phyloP scores from a whole-genome alignment of 2,113 vertebrate species.

The Rhineura floridana region DNA sequence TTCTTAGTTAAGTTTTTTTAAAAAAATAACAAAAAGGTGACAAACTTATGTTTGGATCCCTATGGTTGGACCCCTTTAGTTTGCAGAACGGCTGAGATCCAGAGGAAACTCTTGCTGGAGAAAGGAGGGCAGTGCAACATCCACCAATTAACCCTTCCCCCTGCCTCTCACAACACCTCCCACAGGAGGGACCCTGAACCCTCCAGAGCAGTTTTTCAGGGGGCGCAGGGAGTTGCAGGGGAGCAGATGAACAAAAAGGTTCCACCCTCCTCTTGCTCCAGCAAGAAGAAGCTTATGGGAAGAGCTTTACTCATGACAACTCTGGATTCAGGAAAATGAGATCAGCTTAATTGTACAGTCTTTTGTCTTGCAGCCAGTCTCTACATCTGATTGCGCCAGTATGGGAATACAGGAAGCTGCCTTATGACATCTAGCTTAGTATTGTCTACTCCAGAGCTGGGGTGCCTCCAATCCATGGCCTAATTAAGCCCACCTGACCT shows the following conservation, averaged over 20 bases:
- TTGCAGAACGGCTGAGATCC: not conserved
- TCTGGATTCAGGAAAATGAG: not conserved
- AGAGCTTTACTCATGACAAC: not conserved
- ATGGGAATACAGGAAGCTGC: no score
- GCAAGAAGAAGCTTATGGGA: not conserved
- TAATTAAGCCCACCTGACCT: no score
- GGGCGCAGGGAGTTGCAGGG: not conserved
- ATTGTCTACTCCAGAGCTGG: no score
- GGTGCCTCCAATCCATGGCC: no score
- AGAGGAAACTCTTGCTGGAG: not conserved
- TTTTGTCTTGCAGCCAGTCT: not conserved
- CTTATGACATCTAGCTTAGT: no score
- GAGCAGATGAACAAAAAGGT: not conserved
- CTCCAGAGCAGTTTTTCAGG: no score
- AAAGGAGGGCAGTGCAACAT: not conserved
- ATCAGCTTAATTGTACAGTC: not conserved
- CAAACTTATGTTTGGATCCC: not conserved
- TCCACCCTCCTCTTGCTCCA: not conserved
- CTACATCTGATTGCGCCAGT: not conserved
- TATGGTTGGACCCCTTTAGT: not conserved
- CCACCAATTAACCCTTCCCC: not conserved
- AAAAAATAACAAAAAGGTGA: not conserved
- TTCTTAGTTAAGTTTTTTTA: not conserved
- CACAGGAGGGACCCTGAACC: not conserved
- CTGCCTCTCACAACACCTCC: not conserved